Evolutionary conservation across 30 jellyfish, hydroid and myxozoan genomes (phyloP).

Genomic region (Chironex yamaguchii): DNA sequence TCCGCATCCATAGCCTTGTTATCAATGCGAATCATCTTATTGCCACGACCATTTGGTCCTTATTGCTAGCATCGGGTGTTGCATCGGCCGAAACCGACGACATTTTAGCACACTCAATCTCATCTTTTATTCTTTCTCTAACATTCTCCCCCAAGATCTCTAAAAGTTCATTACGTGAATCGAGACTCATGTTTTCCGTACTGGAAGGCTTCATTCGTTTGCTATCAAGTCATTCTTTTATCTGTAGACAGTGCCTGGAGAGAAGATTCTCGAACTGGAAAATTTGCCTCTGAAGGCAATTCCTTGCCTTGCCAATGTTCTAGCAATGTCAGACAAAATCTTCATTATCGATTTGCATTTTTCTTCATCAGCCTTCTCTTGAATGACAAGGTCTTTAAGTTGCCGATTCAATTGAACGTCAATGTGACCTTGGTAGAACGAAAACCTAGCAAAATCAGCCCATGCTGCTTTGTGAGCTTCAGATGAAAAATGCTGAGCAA

Average conservation of each 20-base stretch:
- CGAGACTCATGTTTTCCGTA: slow-evolving; percentile 5
- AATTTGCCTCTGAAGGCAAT: slow-evolving; percentile 53
- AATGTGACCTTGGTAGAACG: slow-evolving; percentile 1
- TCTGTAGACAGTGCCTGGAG: slow-evolving; percentile 2
- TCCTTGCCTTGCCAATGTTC: slow-evolving; percentile 51
- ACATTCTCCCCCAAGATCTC: slow-evolving; percentile 7
- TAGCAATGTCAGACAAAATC: slow-evolving; percentile 31
- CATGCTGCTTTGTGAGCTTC: slow-evolving; percentile 63
- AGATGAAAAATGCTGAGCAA: slow-evolving; percentile 45
- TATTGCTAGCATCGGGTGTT: too few relatives aligned
- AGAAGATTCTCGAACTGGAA: neutral
- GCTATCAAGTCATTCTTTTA: slow-evolving; percentile 1
- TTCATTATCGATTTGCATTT: slow-evolving; percentile 2
- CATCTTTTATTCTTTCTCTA: too few relatives aligned
- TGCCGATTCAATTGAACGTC: slow-evolving; percentile 11
- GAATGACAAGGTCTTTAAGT: slow-evolving; percentile 15
- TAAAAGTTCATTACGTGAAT: neutral
- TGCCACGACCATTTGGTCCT: too few relatives aligned
- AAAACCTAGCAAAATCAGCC: slow-evolving; percentile 45
- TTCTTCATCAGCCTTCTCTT: slow-evolving; percentile 58
- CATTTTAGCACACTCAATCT: too few relatives aligned
- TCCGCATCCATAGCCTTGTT: too few relatives aligned
- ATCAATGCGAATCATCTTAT: too few relatives aligned
- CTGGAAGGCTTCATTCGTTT: neutral
- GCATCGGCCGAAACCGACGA: too few relatives aligned